phyloP scores from a whole-genome alignment of 92 coral and sea anemone genomes.

The Epizoanthus fatuus region DNA sequence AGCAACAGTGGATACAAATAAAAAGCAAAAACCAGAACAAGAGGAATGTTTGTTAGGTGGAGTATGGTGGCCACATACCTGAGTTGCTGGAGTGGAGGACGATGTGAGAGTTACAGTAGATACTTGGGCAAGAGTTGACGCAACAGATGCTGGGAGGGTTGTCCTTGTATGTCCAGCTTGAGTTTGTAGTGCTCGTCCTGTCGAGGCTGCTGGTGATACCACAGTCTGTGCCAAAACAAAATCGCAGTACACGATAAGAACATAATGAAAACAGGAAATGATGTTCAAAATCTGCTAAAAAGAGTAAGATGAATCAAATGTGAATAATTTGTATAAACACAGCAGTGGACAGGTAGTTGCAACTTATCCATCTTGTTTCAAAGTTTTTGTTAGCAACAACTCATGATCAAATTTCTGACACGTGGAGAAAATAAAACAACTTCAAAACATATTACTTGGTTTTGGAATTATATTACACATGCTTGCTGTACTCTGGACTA shows the following conservation, averaged over 20 bases:
- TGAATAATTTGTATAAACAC: not conserved
- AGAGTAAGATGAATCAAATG: too few species aligned
- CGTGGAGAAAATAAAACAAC: not conserved
- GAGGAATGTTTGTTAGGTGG: not conserved
- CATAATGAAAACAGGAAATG: not conserved
- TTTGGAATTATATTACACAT: too few species aligned
- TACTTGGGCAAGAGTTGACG: conserved; percentile 58
- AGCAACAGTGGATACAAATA: too few species aligned
- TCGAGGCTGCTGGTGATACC: conserved; percentile 48
- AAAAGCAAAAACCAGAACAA: too few species aligned
- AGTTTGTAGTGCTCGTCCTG: conserved; percentile 60
- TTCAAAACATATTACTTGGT: not conserved
- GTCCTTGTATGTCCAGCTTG: conserved; percentile 65
- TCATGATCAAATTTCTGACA: not conserved
- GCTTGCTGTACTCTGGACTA: too few species aligned
- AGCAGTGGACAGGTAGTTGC: conserved; percentile 28
- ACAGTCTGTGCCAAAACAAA: conserved; percentile 47
- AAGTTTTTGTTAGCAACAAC: not conserved
- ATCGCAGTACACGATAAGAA: not conserved
- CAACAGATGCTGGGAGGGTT: conserved; percentile 49
- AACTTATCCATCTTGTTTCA: conserved; percentile 3
- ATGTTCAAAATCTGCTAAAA: not conserved
- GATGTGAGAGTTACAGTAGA: conserved; percentile 41
- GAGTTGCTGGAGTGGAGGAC: conserved; percentile 63
- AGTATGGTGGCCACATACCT: conserved; percentile 20